These are phyloP conservation scores for Cyanistes caeruleus DNA, from an alignment of 2,113 vertebrate genomes.

Conservation along the genomic window DNA sequence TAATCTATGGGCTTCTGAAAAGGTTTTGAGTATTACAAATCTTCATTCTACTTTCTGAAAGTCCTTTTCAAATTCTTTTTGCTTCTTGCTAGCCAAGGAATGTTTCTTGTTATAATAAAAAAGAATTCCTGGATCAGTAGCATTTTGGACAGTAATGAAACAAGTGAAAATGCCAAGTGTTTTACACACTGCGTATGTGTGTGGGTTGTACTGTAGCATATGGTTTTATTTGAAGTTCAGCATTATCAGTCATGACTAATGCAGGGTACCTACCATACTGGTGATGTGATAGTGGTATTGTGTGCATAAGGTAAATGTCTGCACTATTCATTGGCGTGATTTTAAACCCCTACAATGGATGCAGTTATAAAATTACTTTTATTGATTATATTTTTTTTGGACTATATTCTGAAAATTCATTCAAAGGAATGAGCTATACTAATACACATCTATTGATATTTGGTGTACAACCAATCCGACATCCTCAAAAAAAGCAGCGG, in stretches of 20 bases:
- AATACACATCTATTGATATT: background rate
- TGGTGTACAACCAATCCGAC: background rate
- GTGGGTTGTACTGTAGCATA: conserved; percentile 12
- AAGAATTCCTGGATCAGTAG: background rate
- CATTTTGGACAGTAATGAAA: conserved; percentile 3
- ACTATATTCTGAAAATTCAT: background rate
- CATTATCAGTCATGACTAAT: conserved; percentile 23
- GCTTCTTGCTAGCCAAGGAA: background rate
- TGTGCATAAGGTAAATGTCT: background rate
- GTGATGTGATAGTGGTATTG: background rate
- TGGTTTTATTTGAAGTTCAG: conserved; percentile 38
- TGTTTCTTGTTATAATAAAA: background rate
- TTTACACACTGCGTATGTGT: background rate
- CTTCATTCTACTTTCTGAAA: background rate
- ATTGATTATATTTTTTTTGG: background rate
- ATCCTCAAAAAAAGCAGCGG: background rate
- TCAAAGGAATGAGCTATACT: background rate
- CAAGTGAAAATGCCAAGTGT: conserved; percentile 16
- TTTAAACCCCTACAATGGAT: background rate
- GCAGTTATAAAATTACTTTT: background rate
- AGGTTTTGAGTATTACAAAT: background rate
- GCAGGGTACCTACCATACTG: background rate
- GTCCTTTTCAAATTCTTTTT: background rate
- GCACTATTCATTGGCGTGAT: background rate
- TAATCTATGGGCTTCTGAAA: background rate